Percentiles rank a stretch among this genome's conserved stretches.
Evolutionary conservation across 2,888 invertebrate genomes (phyloP).

Genomic region (Aleiodes testaceus): DNA sequence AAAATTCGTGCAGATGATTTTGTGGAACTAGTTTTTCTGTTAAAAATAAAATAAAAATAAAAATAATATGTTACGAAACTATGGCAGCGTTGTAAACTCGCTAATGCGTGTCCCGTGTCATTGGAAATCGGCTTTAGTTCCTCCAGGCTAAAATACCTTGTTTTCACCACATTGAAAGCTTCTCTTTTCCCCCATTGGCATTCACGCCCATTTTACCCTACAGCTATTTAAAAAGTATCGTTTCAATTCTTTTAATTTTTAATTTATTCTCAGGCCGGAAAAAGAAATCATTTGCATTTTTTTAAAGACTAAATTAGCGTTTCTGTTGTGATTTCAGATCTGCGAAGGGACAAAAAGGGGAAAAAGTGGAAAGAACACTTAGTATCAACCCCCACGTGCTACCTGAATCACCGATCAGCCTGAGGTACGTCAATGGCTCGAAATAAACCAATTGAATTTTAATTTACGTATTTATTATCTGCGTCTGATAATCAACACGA

Average conservation of each 20-base stretch:
- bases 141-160: conserved; percentile 24
- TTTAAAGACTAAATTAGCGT: too few relatives aligned
- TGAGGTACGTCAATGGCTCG: too few relatives aligned
- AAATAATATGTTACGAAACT: neutral
- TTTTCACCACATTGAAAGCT: conserved; percentile 1
- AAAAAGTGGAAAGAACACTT: too few relatives aligned
- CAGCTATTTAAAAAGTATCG: neutral
- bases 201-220: conserved; percentile 11
- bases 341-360: too few relatives aligned
- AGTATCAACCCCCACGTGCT: too few relatives aligned
- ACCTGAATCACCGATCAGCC: too few relatives aligned
- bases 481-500: too few relatives aligned
- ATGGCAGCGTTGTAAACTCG: conserved; percentile 22
- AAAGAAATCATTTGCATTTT: too few relatives aligned
- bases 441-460: too few relatives aligned
- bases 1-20: neutral
- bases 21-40: neutral
- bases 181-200: neutral
- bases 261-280: too few relatives aligned
- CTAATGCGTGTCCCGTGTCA: conserved; percentile 31
- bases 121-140: conserved; percentile 27
- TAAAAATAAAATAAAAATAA: neutral
- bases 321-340: too few relatives aligned
- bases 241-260: conserved; percentile 2
- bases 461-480: too few relatives aligned